These are phyloP conservation scores for Tenualosa ilisha DNA, from an alignment of 2,797 vertebrate genomes.

Conservation along the genomic window DNA sequence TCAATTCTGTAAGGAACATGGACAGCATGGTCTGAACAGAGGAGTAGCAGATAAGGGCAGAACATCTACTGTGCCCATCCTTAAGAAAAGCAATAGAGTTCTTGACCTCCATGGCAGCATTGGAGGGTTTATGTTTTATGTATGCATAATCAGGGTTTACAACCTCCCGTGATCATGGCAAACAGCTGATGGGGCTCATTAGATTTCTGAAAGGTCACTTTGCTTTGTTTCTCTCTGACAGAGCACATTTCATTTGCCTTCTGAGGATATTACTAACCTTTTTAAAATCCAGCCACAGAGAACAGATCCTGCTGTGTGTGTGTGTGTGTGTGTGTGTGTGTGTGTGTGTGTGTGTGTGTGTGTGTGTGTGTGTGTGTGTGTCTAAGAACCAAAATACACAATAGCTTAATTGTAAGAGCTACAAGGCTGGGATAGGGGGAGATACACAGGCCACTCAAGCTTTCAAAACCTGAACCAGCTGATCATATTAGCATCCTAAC, in stretches of 20 bases:
- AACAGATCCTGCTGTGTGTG: slow-evolving; percentile 30
- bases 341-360: slow-evolving; percentile 22
- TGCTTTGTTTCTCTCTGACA: slow-evolving; percentile 46
- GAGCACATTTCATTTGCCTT: slow-evolving; percentile 51
- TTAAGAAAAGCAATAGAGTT: not conserved
- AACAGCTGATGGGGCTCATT: slow-evolving; percentile 57
- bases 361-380: slow-evolving; percentile 23
- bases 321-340: not conserved
- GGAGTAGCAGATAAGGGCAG: not conserved
- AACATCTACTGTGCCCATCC: too few relatives aligned
- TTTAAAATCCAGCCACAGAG: slow-evolving; percentile 41
- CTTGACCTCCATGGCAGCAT: slow-evolving; percentile 33
- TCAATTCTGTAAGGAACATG: not conserved
- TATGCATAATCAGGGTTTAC: slow-evolving; percentile 49
- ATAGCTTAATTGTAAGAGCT: not conserved
- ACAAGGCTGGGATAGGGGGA: not conserved
- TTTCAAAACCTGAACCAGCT: not conserved
- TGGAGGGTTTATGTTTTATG: slow-evolving; percentile 55
- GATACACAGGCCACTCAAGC: not conserved
- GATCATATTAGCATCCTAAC: not conserved
- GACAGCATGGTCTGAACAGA: not conserved
- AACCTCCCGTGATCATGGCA: slow-evolving; percentile 53
- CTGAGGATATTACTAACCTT: slow-evolving; percentile 53
- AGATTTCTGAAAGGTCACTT: slow-evolving; percentile 56
- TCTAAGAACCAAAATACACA: not conserved